phyloP scores from a whole-genome alignment of 1,140 invertebrate species.

The Agraylea sexmaculata region DNA sequence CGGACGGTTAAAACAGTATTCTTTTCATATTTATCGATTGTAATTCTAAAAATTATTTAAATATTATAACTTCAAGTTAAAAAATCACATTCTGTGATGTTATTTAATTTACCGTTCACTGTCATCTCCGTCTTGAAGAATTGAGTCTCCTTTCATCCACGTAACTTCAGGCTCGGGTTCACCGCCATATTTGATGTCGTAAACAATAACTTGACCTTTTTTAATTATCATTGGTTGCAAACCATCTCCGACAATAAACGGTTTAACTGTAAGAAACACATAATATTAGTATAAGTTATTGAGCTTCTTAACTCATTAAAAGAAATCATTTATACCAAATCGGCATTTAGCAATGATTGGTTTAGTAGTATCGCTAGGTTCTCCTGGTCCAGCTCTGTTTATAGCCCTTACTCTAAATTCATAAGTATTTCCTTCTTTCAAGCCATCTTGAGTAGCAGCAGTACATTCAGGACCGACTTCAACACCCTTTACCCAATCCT shows the following conservation, averaged over 20 bases:
- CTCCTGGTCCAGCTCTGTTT: slow-evolving; percentile 90
- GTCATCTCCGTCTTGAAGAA: slow-evolving; percentile 47
- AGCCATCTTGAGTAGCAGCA: slow-evolving; percentile 67
- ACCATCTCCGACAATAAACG: slow-evolving; percentile 77
- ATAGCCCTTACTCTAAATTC: slow-evolving; percentile 93
- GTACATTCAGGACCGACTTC: slow-evolving; percentile 67
- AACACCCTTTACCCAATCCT: slow-evolving; percentile 75
- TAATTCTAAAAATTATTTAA: slow-evolving; percentile 43
- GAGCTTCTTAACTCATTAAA: neutral
- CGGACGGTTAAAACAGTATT: slow-evolving; percentile 86
- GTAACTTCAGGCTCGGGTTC: slow-evolving; percentile 86
- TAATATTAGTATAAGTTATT: slow-evolving; percentile 5
- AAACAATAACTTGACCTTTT: slow-evolving; percentile 85
- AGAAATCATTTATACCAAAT: slow-evolving; percentile 42
- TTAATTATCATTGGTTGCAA: slow-evolving; percentile 81
- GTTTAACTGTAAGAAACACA: slow-evolving; percentile 56
- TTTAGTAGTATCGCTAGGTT: slow-evolving; percentile 88
- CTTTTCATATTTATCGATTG: slow-evolving; percentile 79
- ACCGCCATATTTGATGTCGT: slow-evolving; percentile 88
- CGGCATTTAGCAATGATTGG: slow-evolving; percentile 90
- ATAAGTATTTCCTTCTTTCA: slow-evolving; percentile 92
- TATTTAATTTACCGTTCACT: slow-evolving; percentile 25
- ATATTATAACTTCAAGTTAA: neutral
- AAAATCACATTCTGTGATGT: too few relatives aligned
- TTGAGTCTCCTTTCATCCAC: slow-evolving; percentile 64